Percentiles rank a stretch among this genome's conserved stretches.
Evolutionary conservation across 2,888 invertebrate genomes (phyloP).

Genomic region (Troides oblongomaculatus): DNA sequence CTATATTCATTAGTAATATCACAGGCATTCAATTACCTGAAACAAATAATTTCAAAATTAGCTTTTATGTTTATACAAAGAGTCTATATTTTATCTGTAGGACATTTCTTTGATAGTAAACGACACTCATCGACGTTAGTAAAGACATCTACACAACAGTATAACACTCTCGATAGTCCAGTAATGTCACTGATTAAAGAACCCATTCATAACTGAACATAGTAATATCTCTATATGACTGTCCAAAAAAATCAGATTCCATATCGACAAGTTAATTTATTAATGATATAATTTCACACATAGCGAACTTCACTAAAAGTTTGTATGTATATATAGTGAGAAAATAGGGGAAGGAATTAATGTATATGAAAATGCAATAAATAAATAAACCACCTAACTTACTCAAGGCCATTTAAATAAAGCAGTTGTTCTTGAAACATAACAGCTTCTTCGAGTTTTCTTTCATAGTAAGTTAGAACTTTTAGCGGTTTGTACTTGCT

Average conservation of each 20-base stretch:
- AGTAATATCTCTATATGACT: background rate
- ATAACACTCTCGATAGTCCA: background rate
- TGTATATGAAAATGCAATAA: too few species aligned
- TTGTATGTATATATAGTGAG: too few species aligned
- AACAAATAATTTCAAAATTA: conserved; percentile 3
- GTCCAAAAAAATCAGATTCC: background rate
- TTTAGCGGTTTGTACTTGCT: too few species aligned
- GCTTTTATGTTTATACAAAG: background rate
- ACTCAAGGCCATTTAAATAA: too few species aligned
- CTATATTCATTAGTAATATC: background rate
- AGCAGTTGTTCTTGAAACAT: too few species aligned
- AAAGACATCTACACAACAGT: background rate
- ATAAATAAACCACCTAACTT: too few species aligned
- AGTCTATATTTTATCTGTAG: background rate
- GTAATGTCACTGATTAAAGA: background rate
- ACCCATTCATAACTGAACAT: background rate
- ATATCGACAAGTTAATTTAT: background rate
- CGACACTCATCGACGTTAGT: background rate
- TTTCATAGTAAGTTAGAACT: too few species aligned
- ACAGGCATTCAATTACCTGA: background rate
- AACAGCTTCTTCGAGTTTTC: too few species aligned
- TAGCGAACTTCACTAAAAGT: too few species aligned
- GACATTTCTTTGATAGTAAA: background rate
- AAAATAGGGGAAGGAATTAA: too few species aligned
- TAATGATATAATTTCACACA: background rate